Base-by-base conservation (phyloP, 1,140 invertebrate genomes). In the Vollenhovia emeryi region DNA sequence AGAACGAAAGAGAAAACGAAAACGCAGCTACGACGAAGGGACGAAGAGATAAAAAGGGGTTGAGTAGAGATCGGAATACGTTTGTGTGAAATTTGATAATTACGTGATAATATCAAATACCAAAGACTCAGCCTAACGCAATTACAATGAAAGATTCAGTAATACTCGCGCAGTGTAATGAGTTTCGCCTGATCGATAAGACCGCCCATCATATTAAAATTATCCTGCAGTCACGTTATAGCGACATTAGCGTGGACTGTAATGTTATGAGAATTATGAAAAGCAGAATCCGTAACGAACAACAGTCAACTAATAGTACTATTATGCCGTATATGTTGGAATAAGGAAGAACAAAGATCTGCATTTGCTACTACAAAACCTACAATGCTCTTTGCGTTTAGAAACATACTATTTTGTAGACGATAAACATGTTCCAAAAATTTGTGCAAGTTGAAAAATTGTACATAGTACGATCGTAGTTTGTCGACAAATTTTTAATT, bases 1-100 rank as follows among this genome's bases (percentile, higher is more conserved):
- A 45, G 18, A 84, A 62, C 21, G 18, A 45, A 62, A 55, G 50
- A 33, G 36, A 45, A 52, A 50, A 84, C 9, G 69, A 84, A 60
- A 75, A 21, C 40, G 52, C 21, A 40, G 33, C 40, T 74, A 52
- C 4, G 43, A 15, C n/a, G 33, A 60, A n/a, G 66, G 27, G 24
- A 15, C 45, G 18, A 50, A 50, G 27, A 2, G 43, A 3, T 43
- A 21, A 6, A 76, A 24, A n/a, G 5, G 40, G 45, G 1, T 30
- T 9, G 15, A 27, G 24, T 13, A 8, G 15, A 50, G 30, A 66
- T 15, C 21, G 13, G 18, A 82, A 82, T 82, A 73, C 71, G 59
- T 59, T 71, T n/a, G 0, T 24, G 50, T 9, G n/a, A 73, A 57
- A 71, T 82, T 82, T 40, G 36, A 59, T 57, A 55, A 82, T 71